phyloP scores from a whole-genome alignment of 2,797 vertebrate genomes.

The Anolis apletophallus region DNA sequence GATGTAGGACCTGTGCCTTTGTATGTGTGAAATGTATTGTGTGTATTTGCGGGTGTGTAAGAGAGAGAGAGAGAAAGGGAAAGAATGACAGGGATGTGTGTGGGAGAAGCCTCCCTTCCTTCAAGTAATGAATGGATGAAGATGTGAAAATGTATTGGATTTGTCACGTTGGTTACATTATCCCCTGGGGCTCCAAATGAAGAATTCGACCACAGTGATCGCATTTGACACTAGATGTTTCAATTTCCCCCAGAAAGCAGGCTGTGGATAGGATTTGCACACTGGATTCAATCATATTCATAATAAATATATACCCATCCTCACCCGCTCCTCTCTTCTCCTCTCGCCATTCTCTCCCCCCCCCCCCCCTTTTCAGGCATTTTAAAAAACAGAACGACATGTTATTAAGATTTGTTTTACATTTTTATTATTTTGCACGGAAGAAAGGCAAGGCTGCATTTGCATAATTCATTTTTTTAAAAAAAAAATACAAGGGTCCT shows the following conservation, averaged over 20 bases:
- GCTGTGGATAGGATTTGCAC: constrained; percentile 59
- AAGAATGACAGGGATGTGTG: too few species aligned
- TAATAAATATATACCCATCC: constrained; percentile 29
- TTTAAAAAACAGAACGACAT: constrained; percentile 50
- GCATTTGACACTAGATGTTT: constrained; percentile 77
- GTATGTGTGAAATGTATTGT: background rate
- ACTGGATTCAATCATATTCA: constrained; percentile 45
- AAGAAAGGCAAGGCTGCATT: constrained; percentile 63
- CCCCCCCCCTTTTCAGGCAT: constrained; percentile 62
- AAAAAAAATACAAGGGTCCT: constrained; percentile 38
- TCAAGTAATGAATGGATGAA: constrained; percentile 62
- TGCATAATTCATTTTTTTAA: constrained; percentile 70
- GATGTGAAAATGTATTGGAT: constrained; percentile 68
- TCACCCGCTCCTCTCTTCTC: constrained; percentile 22
- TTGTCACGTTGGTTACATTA: constrained; percentile 66
- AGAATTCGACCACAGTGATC: constrained; percentile 72
- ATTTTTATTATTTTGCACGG: constrained; percentile 67
- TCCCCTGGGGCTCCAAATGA: constrained; percentile 68
- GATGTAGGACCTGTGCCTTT: background rate
- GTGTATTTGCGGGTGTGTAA: background rate
- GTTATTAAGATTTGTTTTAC: constrained; percentile 76
- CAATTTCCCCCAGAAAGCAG: constrained; percentile 72
- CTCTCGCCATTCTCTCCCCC: constrained; percentile 17
- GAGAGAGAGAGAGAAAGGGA: background rate
- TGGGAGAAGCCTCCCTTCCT: constrained; percentile 29